Base-by-base conservation (phyloP, 1,140 invertebrate species). In the Drosophila littoralis region DNA sequence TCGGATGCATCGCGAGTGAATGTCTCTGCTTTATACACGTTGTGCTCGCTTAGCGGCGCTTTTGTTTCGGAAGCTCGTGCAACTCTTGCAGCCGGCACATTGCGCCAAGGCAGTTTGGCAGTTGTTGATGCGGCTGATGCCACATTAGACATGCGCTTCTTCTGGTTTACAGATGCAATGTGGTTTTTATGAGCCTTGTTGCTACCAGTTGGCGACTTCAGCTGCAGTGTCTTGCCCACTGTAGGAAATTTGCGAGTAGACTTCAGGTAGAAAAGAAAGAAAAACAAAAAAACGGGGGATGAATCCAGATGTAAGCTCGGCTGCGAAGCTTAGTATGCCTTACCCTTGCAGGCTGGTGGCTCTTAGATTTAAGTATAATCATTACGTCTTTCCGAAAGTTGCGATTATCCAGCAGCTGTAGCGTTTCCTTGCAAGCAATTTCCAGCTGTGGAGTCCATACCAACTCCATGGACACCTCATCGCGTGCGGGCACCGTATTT, bases 381-480 rank as follows among this genome's bases (percentile, higher is more conserved):
- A 94, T 92, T n/a, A 96, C 93, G 77, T 96, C 95, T 90, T 95
- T 95, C 77, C 94, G 94, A 13, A 95, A 94, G 72, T 94, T 93
- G 58, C 94, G 93, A 54, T 93, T 94, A 92, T 95, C 95, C 0
- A 93, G 93, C 12, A 96, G 91, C 71, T 94, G 94, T 15, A 96
- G 79, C 1, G 93, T 94, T 75, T 95, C 94, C 70, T 95, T 93
- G 79, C 94, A 94, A 4, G 93, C 92, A 17, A 94, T 94, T 54
- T 92, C 92, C 57, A 94, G 92, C 35, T 64, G 90, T 0, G 96
- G 95, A 9, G 79, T 93, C 96, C 96, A 96, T 38, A 90, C 81
- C 70, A 96, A 92, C 36, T 93, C 93, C 54, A 96, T 91, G 40
- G 88, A 68, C 54, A 92, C 77, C 71, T 93, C 90, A 77, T 92